Conservation (phyloP, 2,888 invertebrate genomes). For the Diploptera punctata region DNA sequence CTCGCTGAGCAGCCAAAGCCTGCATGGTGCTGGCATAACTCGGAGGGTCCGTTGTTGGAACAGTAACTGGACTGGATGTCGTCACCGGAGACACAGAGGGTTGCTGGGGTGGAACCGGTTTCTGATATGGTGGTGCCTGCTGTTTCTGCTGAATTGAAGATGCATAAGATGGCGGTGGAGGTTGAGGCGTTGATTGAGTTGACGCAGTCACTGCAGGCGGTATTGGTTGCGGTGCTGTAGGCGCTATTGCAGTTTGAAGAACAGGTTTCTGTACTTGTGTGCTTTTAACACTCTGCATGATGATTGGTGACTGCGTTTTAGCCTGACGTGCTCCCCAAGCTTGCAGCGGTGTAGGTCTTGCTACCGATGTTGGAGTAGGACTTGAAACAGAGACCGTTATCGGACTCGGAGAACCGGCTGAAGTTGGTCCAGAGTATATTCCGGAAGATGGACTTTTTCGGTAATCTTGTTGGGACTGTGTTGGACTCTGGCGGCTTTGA, state of each 20-base stretch:
- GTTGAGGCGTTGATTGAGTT: slow-evolving; percentile 56
- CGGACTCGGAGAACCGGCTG: slow-evolving; percentile 84
- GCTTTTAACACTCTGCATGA: slow-evolving; percentile 96
- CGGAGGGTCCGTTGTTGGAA: slow-evolving; percentile 87
- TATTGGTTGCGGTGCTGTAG: slow-evolving; percentile 75
- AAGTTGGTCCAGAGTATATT: slow-evolving; percentile 83
- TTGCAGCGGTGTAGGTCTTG: slow-evolving; percentile 80
- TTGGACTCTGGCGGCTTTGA: slow-evolving; percentile 87
- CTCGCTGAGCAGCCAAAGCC: slow-evolving; percentile 74
- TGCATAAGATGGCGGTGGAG: slow-evolving; percentile 84
- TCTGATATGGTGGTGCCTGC: slow-evolving; percentile 53
- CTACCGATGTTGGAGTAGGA: slow-evolving; percentile 63
- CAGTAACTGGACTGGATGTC: slow-evolving; percentile 55
- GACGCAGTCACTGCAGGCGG: slow-evolving; percentile 38
- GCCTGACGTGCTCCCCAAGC: slow-evolving; percentile 88
- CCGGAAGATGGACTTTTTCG: slow-evolving; percentile 87
- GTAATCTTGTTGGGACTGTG: slow-evolving; percentile 78
- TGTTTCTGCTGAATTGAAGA: slow-evolving; percentile 79
- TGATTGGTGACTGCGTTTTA: slow-evolving; percentile 90
- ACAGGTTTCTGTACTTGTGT: slow-evolving; percentile 95
- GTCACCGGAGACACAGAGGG: slow-evolving; percentile 52
- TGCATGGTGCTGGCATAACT: slow-evolving; percentile 93
- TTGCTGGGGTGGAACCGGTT: slow-evolving; percentile 53
- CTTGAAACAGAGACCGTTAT: slow-evolving; percentile 73
- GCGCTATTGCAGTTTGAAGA: slow-evolving; percentile 94